Base-by-base conservation (phyloP, 1,140 invertebrate genomes). In the Neelides sp. region DNA sequence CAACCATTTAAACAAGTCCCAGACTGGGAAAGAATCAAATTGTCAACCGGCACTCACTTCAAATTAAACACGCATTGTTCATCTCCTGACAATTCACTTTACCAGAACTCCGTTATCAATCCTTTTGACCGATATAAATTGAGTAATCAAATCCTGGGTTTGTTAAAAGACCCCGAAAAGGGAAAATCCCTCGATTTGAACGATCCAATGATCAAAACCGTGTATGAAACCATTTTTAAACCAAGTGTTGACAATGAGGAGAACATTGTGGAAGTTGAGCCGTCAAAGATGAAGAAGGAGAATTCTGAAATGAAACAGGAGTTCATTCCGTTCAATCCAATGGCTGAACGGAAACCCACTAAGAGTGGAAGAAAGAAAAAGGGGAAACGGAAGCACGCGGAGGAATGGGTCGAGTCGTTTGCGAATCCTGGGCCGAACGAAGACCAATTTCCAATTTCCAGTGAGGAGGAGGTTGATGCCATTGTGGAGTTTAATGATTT, bases 311-410 rank as follows among this genome's bases (percentile, higher is more conserved):
- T 12, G 47, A 54, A 28, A 41, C 20, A 22, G 12, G 55, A 61
- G n/a, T 61, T 57, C 20, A 48, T 61, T 4, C 52, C 59, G 1
- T 57, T 61, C 26, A 61, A 61, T 55, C 55, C 59, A 17, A 46
- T 57, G 46, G 59, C 57, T 53, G 50, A 36, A 26, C 19, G 4
- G 20, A 5, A 39, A 17, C n/a, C 12, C 17, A 10, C 42, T 27
- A 19, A 32, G 3, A 23, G 13, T 26, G 28, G 28, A 17, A 15
- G 15, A 4, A 45, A 45, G 27, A 45, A 45, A 4, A 45, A 45
- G 27, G 10, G 42, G 4, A 45, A 45, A 19, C 17, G 30, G 1
- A 28, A 20, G 24, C 30, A 45, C 24, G n/a, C n/a, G n/a, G 42
- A 45, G n/a, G 27, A 27, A 1, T 45, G 42, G 42, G 8, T 32